These are phyloP conservation scores for Microplitis demolitor DNA, from an alignment of 1,140 invertebrate genomes.

Conservation along the genomic window DNA sequence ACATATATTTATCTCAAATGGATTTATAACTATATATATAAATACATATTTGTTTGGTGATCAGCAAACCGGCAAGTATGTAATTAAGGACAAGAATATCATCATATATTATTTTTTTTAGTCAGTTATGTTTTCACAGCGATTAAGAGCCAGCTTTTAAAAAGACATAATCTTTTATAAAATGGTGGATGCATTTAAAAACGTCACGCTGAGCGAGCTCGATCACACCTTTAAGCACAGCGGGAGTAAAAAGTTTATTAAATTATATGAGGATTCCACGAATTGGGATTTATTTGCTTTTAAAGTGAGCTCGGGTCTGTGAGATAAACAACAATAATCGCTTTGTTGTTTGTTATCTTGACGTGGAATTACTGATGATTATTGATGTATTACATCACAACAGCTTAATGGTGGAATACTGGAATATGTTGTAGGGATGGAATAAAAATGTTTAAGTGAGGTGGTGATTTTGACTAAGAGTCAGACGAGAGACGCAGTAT, in stretches of 20 bases:
- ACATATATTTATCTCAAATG: too few species aligned
- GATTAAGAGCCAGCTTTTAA: neutral
- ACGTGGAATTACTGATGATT: too few species aligned
- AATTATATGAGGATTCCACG: slow-evolving; percentile 33
- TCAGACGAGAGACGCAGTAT: slow-evolving; percentile 53
- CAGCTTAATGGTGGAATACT: neutral
- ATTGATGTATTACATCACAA: neutral
- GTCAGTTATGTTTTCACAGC: neutral
- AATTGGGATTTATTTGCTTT: slow-evolving; percentile 20
- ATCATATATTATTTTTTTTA: neutral
- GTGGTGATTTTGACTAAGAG: slow-evolving; percentile 33
- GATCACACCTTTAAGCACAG: slow-evolving; percentile 37
- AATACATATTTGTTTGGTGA: too few species aligned
- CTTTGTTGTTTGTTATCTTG: too few species aligned
- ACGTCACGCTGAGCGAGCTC: slow-evolving; percentile 36
- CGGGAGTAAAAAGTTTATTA: slow-evolving; percentile 34
- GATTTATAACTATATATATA: too few species aligned
- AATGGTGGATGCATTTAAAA: slow-evolving; percentile 10
- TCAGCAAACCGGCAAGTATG: too few species aligned
- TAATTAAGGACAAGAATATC: neutral
- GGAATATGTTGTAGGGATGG: too few species aligned
- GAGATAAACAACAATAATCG: neutral
- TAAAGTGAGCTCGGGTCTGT: slow-evolving; percentile 23
- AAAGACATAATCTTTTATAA: neutral
- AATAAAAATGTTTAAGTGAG: neutral